These are phyloP conservation scores for Drosophila cardini DNA, from an alignment of 1,140 invertebrate species.

Conservation along the genomic window DNA sequence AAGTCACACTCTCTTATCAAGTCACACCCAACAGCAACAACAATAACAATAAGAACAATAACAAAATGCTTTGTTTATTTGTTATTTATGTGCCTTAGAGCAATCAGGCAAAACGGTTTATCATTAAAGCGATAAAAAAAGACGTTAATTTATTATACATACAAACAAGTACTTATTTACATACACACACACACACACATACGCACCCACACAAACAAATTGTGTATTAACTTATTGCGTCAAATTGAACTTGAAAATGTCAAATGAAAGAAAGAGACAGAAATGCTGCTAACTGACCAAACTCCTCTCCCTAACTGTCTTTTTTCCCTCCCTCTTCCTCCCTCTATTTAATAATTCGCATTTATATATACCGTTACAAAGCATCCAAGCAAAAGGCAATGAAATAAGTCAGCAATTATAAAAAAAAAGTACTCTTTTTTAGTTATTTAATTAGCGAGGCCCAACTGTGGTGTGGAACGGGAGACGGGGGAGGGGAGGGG, in stretches of 20 bases:
- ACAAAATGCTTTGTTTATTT: conserved; percentile 72
- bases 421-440: conserved; percentile 59
- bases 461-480: conserved; percentile 10
- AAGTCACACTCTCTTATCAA: conserved; percentile 13
- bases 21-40: conserved; percentile 19
- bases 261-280: conserved; percentile 23
- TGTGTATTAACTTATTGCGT: conserved; percentile 61
- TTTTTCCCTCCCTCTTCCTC: background rate
- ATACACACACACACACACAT: conserved; percentile 27
- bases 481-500: background rate
- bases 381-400: conserved; percentile 56
- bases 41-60: conserved; percentile 36
- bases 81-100: conserved; percentile 76
- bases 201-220: conserved; percentile 22
- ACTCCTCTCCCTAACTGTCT: background rate
- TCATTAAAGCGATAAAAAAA: conserved; percentile 78
- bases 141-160: conserved; percentile 75
- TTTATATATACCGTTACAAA: conserved; percentile 54
- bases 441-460: conserved; percentile 77
- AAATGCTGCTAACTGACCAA: conserved; percentile 14
- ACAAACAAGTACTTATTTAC: conserved; percentile 30
- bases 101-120: conserved; percentile 82
- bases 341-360: conserved; percentile 7
- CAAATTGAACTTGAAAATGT: conserved; percentile 68
- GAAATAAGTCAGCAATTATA: conserved; percentile 74